A percentile compares a stretch with the other conserved stretches of the same genome.
These are phyloP conservation scores for Ardeotis arabs DNA, from an alignment of 2,113 vertebrate species.

Conservation along the genomic window DNA sequence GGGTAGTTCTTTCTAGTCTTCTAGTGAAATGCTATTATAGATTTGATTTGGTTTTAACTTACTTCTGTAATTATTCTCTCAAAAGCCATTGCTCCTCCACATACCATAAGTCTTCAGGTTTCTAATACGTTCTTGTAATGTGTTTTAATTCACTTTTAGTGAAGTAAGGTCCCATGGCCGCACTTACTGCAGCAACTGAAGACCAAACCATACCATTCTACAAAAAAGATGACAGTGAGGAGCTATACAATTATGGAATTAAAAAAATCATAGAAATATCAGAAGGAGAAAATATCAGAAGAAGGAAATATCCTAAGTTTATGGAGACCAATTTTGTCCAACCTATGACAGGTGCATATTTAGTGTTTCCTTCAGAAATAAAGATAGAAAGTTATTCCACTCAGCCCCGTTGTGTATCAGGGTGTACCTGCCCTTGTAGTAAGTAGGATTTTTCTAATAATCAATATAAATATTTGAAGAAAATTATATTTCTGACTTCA, in stretches of 20 bases:
- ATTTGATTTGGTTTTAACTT: background rate
- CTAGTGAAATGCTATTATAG: background rate
- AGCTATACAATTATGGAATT: background rate
- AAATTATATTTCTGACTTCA: background rate
- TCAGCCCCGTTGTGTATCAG: accelerated
- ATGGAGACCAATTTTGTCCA: background rate
- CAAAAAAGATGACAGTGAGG: background rate
- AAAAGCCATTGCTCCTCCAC: background rate
- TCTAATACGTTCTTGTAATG: background rate
- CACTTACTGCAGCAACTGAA: background rate
- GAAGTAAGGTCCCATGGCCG: background rate
- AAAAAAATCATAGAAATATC: background rate
- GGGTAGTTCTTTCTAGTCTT: background rate
- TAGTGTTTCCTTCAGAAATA: background rate
- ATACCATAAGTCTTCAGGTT: background rate
- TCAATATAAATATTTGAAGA: background rate
- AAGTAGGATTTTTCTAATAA: background rate
- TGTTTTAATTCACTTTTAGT: background rate
- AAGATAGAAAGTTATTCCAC: background rate
- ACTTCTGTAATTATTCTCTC: background rate
- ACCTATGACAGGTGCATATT: background rate
- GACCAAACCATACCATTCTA: background rate
- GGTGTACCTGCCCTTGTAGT: background rate
- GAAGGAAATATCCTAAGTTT: background rate
- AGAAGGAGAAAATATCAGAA: background rate